These are phyloP conservation scores for Myiotriccus ornatus DNA, from an alignment of 2,797 vertebrate genomes.

Conservation along the genomic window DNA sequence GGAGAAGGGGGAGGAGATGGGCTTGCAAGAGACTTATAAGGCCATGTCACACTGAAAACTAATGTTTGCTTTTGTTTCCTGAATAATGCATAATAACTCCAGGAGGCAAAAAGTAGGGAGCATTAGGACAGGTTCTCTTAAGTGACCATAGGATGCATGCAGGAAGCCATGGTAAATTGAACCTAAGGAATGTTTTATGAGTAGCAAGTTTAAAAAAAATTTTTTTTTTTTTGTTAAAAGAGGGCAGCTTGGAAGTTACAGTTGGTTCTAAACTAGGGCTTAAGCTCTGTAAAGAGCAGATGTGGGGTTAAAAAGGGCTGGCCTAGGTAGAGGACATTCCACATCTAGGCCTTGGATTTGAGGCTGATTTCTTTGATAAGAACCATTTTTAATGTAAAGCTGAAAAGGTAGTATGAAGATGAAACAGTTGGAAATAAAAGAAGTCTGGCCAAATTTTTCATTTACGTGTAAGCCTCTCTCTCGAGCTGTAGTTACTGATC, in stretches of 20 bases:
- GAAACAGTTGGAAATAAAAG: conserved; percentile 26
- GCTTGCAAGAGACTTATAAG: not conserved
- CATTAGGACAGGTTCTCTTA: not conserved
- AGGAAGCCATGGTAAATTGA: not conserved
- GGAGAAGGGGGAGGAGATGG: not conserved
- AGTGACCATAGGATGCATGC: not conserved
- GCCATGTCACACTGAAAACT: not conserved
- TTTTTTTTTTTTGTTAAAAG: not conserved
- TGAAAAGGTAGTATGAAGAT: conserved; percentile 7
- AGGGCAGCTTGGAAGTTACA: not conserved
- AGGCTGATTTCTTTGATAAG: not conserved
- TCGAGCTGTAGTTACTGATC: not conserved
- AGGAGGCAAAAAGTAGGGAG: not conserved
- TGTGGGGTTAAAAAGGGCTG: not conserved
- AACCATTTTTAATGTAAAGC: not conserved
- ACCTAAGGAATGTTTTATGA: not conserved
- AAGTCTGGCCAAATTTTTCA: conserved; percentile 4
- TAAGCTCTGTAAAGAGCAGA: not conserved
- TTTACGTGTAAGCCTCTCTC: not conserved
- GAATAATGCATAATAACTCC: not conserved
- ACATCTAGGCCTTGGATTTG: not conserved
- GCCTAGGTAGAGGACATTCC: not conserved
- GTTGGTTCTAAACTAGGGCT: not conserved
- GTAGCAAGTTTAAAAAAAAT: not conserved
- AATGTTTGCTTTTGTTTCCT: not conserved